Conservation (phyloP, 2,797 vertebrate genomes). For the Schizothorax lantsangensis region DNA sequence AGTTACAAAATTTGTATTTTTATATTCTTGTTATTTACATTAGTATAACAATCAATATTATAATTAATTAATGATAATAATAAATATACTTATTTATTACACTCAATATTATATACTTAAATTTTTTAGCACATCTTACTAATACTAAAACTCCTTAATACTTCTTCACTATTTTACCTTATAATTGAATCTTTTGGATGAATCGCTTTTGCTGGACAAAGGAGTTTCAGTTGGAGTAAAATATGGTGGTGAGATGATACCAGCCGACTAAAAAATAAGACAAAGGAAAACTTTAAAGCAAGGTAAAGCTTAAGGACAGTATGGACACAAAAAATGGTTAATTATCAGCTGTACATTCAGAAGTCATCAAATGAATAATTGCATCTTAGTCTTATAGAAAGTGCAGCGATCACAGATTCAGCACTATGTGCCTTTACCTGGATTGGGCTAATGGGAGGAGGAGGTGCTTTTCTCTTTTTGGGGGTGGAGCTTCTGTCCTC, state of each 20-base stretch:
- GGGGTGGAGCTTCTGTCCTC: slow-evolving; percentile 98
- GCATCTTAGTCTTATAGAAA: background rate
- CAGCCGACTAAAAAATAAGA: slow-evolving; percentile 77
- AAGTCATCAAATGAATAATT: slow-evolving; percentile 66
- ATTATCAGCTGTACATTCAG: background rate
- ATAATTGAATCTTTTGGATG: slow-evolving; percentile 82
- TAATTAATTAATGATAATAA: background rate
- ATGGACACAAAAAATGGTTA: background rate
- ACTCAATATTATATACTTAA: background rate
- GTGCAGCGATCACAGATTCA: slow-evolving; percentile 41
- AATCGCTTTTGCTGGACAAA: slow-evolving; percentile 83
- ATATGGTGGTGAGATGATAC: slow-evolving; percentile 82
- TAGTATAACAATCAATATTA: background rate
- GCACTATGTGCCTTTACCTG: slow-evolving; percentile 87
- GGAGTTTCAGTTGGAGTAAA: slow-evolving; percentile 83
- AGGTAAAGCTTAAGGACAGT: background rate
- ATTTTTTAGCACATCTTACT: background rate
- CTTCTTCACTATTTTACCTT: slow-evolving; percentile 78
- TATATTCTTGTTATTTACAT: background rate
- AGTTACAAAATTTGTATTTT: background rate
- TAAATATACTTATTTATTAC: background rate
- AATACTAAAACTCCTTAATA: background rate
- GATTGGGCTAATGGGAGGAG: slow-evolving; percentile 94
- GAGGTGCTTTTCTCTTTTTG: slow-evolving; percentile 99
- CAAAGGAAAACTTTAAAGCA: background rate